Evolutionary conservation across 2,888 invertebrate genomes (phyloP).

Genomic region (Tridacna gigas): DNA sequence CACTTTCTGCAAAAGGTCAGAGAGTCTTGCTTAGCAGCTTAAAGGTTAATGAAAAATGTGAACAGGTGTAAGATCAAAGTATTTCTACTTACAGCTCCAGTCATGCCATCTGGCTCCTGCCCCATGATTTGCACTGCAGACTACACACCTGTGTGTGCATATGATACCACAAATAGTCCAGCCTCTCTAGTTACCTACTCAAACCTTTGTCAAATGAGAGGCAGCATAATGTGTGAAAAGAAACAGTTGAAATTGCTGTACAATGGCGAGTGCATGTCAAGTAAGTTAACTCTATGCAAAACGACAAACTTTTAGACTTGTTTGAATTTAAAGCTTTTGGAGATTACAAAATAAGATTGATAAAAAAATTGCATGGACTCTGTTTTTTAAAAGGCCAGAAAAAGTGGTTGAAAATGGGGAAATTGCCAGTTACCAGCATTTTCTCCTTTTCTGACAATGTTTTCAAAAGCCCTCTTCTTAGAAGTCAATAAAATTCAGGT

Average conservation of each 20-base stretch:
- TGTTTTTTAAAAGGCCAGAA: no score
- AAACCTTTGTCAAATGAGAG: not conserved
- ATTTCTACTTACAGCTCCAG: not conserved
- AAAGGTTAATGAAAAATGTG: no score
- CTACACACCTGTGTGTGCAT: not conserved
- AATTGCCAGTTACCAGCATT: not conserved
- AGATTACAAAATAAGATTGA: no score
- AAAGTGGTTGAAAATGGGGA: not conserved
- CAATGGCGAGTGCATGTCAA: not conserved
- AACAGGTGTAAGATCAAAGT: no score
- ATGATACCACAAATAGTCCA: not conserved
- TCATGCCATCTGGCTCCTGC: not conserved
- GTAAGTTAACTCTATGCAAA: not conserved
- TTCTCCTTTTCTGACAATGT: not conserved
- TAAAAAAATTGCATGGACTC: no score
- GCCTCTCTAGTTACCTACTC: not conserved
- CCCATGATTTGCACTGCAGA: conserved; percentile 1
- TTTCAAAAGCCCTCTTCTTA: not conserved
- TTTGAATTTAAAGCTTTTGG: no score
- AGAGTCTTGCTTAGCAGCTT: no score
- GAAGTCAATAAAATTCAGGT: no score
- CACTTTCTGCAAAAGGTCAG: no score
- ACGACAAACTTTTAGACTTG: no score
- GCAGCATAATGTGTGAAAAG: not conserved
- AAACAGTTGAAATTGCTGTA: not conserved